Conservation (phyloP, 2,797 vertebrate genomes). For the Sebastes trivittatus region DNA sequence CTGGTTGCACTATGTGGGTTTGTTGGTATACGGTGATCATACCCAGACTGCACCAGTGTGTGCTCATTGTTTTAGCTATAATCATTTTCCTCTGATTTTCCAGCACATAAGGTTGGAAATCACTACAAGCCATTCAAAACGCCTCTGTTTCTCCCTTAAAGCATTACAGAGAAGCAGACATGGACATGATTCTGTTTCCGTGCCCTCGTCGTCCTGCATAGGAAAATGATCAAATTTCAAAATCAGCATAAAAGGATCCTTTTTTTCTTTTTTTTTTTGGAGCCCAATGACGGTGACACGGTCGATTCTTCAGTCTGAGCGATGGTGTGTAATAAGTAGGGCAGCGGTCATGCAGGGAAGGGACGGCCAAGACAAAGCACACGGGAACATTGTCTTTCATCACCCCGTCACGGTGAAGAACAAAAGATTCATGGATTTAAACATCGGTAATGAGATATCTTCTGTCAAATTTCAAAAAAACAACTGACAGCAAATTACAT, state of each 20-base stretch:
- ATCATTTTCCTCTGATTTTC: background rate
- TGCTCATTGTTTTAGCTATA: background rate
- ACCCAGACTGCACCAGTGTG: background rate
- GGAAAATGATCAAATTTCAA: background rate
- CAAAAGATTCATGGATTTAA: slow-evolving; percentile 8
- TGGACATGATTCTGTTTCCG: background rate
- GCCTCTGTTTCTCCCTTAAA: background rate
- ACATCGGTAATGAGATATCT: background rate
- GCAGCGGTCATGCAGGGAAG: slow-evolving; percentile 16
- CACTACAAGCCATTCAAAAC: background rate
- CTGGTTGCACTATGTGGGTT: background rate
- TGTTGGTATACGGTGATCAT: background rate
- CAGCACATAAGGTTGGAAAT: background rate
- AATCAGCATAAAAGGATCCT: background rate
- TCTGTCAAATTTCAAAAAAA: slow-evolving; percentile 5
- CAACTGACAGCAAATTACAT: slow-evolving; percentile 2
- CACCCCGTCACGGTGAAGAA: background rate
- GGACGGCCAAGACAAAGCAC: slow-evolving; percentile 8
- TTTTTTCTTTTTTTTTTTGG: background rate
- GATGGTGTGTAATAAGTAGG: slow-evolving; percentile 34
- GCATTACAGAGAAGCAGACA: background rate
- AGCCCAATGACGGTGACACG: background rate
- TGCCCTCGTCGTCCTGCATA: background rate
- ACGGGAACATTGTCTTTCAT: slow-evolving; percentile 2
- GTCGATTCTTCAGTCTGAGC: slow-evolving; percentile 29